Base-by-base conservation (phyloP, 2,888 invertebrate genomes). In the Andrena hattorfiana region DNA sequence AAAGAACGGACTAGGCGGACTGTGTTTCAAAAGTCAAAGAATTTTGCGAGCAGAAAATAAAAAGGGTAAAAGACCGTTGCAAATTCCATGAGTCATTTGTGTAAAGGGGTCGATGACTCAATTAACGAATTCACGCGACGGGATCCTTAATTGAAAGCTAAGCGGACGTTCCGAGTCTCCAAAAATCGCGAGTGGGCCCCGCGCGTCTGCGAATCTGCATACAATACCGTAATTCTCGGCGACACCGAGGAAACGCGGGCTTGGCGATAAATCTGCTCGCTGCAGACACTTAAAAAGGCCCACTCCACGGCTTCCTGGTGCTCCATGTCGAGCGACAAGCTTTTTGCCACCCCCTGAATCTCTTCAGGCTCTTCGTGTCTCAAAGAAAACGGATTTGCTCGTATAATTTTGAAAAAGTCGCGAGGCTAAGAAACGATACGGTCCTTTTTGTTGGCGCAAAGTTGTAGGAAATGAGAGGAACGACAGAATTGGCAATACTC, bases 221-320 rank as follows among this genome's bases (percentile, higher is more conserved):
- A 86, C 86, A 86, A 86, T 86, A 64, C 72, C n/a, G 70, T 59
- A 73, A 76, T 77, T 63, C 71, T 64, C 69, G 83, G 74, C 81
- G 81, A 73, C 83, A 74, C 63, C 63, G 67, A 64, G 59, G n/a
- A 76, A 66, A 74, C 73, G 79, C 66, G 81, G 66, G 70, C 49
- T 54, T 63, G 60, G 51, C 81, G 76, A 87, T 87, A 87, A 87
- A 87, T 87, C 85, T 66, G 81, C 74, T 66, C 63, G 67, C 63
- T 23, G 42, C 75, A 42, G 73, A 63, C 77, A 83, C 76, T 87
- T 87, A 81, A 87, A 80, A 85, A 84, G 71, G 77, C 54, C 80
- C 72, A 73, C 85, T 69, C 74, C 81, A 81, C 83, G 73, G 82
- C 78, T 87, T 87, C 88, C 87, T 89, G 83, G 79, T 85, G 68